Evolutionary conservation across 2,888 invertebrate genomes (phyloP).

Genomic region (Chrysolina haemoptera): DNA sequence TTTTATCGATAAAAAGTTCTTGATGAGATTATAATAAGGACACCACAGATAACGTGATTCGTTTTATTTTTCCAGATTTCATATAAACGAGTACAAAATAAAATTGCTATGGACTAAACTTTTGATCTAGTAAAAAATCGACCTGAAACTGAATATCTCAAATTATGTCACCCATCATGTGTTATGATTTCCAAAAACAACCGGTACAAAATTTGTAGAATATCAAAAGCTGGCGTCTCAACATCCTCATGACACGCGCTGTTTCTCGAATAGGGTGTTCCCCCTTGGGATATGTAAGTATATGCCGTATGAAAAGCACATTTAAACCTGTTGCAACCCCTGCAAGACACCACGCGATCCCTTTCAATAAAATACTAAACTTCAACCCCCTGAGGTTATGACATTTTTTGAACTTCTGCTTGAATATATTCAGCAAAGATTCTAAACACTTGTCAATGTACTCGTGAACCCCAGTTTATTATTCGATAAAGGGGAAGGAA

Average conservation of each 20-base stretch:
- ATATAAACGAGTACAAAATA: neutral
- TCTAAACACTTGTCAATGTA: constrained; percentile 58
- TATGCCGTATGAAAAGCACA: constrained; percentile 65
- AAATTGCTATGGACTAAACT: too few relatives aligned
- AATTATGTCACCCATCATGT: neutral
- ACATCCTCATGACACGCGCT: constrained; percentile 45
- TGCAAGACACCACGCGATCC: constrained; percentile 57
- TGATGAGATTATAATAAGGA: too few relatives aligned
- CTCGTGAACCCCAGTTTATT: constrained; percentile 46
- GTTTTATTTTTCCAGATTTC: neutral
- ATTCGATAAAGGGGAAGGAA: constrained; percentile 52
- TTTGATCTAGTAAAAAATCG: too few relatives aligned
- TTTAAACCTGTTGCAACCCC: constrained; percentile 67
- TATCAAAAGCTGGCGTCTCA: constrained; percentile 50
- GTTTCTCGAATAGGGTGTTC: constrained; percentile 49
- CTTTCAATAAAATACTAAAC: constrained; percentile 59
- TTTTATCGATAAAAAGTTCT: too few relatives aligned
- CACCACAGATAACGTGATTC: too few relatives aligned
- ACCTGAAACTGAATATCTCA: neutral
- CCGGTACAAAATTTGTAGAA: constrained; percentile 44
- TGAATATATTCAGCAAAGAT: constrained; percentile 44
- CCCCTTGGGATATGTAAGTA: constrained; percentile 58
- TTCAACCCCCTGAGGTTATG: constrained; percentile 60
- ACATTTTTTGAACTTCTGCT: constrained; percentile 58
- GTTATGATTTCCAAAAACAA: constrained; percentile 7